Percentiles rank a stretch among this genome's conserved stretches.
Conservation (phyloP, 2,113 vertebrate genomes). For the Leucopsar rothschildi region DNA sequence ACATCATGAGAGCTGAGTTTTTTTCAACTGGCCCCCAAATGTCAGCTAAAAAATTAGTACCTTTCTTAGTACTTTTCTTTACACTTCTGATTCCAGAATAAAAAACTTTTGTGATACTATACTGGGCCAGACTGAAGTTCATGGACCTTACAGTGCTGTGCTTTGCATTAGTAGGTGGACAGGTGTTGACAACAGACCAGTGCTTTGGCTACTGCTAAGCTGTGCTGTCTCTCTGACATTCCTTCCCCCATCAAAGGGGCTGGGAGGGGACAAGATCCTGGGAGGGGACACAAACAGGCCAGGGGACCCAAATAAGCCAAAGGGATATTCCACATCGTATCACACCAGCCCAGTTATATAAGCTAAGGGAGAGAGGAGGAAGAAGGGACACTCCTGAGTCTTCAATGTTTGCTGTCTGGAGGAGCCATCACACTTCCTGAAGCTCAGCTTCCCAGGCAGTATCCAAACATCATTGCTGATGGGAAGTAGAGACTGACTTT, state of each 20-base stretch:
- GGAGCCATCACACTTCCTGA: accelerated
- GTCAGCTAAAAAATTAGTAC: not conserved
- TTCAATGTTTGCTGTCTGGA: not conserved
- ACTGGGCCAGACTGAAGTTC: too few relatives aligned
- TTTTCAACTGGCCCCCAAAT: not conserved
- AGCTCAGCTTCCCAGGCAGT: not conserved
- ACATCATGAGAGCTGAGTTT: not conserved
- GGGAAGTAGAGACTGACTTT: not conserved
- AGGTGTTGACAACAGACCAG: not conserved
- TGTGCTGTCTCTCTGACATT: not conserved
- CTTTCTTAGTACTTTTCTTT: not conserved
- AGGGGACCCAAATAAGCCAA: not conserved
- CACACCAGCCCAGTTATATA: not conserved
- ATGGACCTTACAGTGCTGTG: not conserved
- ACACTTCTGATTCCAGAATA: not conserved
- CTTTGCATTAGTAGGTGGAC: too few relatives aligned
- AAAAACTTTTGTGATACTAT: not conserved
- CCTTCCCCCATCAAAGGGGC: not conserved
- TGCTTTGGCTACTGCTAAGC: not conserved
- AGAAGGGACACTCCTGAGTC: not conserved
- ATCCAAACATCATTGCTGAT: accelerated
- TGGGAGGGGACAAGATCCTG: too few relatives aligned
- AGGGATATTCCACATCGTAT: not conserved
- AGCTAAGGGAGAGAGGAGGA: not conserved
- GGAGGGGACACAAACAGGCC: not conserved